Evolutionary conservation across 92 coral and sea anemone species (phyloP).

Genomic region (Siderastrea radians): DNA sequence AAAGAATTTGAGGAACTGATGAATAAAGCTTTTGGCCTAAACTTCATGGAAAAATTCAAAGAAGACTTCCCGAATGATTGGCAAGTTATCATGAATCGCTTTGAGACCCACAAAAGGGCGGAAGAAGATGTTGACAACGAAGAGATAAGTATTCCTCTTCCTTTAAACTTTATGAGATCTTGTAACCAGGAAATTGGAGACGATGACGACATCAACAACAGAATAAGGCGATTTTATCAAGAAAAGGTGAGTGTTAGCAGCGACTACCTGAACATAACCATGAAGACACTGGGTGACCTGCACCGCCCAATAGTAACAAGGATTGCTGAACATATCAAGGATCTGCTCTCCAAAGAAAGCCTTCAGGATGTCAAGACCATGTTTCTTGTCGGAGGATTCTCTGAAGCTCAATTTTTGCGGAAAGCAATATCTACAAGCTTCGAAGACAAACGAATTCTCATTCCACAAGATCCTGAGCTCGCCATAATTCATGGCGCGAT

Average conservation of each 20-base stretch:
- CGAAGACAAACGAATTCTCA: slow-evolving; percentile 24
- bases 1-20: slow-evolving; percentile 27
- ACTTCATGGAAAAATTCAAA: slow-evolving; percentile 1
- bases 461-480: slow-evolving; percentile 49
- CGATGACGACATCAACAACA: slow-evolving; percentile 14
- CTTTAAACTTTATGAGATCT: slow-evolving; percentile 35
- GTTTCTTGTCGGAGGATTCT: slow-evolving; percentile 59
- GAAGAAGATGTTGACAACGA: slow-evolving; percentile 32
- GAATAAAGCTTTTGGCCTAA: slow-evolving; percentile 21
- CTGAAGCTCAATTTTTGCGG: slow-evolving; percentile 48
- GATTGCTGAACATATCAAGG: slow-evolving; percentile 5
- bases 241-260: slow-evolving; percentile 26
- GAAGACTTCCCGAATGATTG: slow-evolving; percentile 48
- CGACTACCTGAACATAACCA: slow-evolving; percentile 41
- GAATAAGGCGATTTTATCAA: neutral
- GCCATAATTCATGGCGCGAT: slow-evolving; percentile 63
- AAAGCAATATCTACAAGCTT: slow-evolving; percentile 27
- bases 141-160: slow-evolving; percentile 48
- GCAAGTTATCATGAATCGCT: slow-evolving; percentile 44
- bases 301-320: slow-evolving; percentile 31
- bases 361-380: slow-evolving; percentile 46
- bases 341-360: slow-evolving; percentile 1
- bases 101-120: slow-evolving; percentile 47
- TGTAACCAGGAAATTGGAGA: slow-evolving; percentile 21
- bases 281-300: slow-evolving; percentile 28